Percentiles rank a stretch among this genome's conserved stretches.
phyloP scores from a whole-genome alignment of 2,888 invertebrate genomes.

The Clitarchus hookeri region DNA sequence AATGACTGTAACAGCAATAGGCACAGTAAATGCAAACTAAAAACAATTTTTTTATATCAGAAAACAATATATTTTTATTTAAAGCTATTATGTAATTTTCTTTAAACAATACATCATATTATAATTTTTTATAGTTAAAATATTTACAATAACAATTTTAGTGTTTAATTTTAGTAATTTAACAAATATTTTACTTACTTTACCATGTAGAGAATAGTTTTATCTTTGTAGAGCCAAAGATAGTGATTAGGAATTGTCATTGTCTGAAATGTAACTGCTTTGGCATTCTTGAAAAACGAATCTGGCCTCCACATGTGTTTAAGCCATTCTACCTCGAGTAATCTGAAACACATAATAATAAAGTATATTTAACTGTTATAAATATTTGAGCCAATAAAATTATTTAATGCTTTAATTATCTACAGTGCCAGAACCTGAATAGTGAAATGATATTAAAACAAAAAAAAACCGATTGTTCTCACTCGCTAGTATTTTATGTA shows the following conservation, averaged over 20 bases:
- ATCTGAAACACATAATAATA: conserved; percentile 54
- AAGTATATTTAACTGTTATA: background rate
- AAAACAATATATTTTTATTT: no score
- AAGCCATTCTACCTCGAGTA: conserved; percentile 87
- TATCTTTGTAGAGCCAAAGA: conserved; percentile 87
- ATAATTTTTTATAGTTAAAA: background rate
- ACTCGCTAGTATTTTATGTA: no score
- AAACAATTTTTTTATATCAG: no score
- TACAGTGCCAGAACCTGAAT: no score
- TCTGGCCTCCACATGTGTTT: conserved; percentile 94
- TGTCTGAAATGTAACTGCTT: conserved; percentile 90
- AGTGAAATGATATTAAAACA: no score
- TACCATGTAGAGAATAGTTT: conserved; percentile 84
- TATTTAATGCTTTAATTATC: no score
- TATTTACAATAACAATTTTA: background rate
- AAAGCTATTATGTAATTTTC: no score
- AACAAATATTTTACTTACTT: conserved; percentile 61
- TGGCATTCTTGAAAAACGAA: conserved; percentile 92
- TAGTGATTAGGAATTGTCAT: conserved; percentile 96
- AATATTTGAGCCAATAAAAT: no score
- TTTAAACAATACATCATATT: no score
- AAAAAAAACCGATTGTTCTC: no score
- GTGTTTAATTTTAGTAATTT: conserved; percentile 6
- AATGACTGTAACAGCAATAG: no score
- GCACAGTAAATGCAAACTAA: no score